Evolutionary conservation across 2,888 invertebrate genomes (phyloP).

Genomic region (Polydrusus cervinus): DNA sequence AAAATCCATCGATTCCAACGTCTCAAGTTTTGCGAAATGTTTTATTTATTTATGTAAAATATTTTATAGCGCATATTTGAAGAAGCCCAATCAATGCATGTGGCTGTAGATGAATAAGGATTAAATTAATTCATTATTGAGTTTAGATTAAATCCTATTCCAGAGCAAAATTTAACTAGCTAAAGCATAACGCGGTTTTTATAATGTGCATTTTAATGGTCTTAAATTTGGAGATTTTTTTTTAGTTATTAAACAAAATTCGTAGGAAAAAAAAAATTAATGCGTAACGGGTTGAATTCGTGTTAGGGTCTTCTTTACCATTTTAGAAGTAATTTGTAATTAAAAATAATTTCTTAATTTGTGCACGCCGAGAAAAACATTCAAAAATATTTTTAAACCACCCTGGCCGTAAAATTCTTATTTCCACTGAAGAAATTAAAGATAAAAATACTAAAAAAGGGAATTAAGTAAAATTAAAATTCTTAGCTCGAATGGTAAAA

Average conservation of each 20-base stretch:
- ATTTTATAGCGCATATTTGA: not conserved
- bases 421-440: conserved; percentile 13
- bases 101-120: not conserved
- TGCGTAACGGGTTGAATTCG: conserved; percentile 10
- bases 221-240: not conserved
- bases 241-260: not conserved
- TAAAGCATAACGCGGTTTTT: not conserved
- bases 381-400: conserved; percentile 19
- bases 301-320: not conserved
- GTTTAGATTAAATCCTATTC: not conserved
- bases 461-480: conserved; percentile 42
- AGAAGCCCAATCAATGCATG: not conserved
- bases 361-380: not conserved
- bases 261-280: conserved; percentile 1
- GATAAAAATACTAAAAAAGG: conserved; percentile 22
- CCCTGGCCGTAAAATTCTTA: not conserved
- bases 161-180: too few species aligned
- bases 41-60: conserved; percentile 25
- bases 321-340: conserved; percentile 6
- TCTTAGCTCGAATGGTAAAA: not conserved
- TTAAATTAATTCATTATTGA: conserved; percentile 1
- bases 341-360: conserved; percentile 25
- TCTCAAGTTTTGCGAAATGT: not conserved
- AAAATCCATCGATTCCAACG: conserved; percentile 11
- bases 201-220: conserved; percentile 24